Percentiles rank a stretch among this genome's conserved stretches.
phyloP scores from a whole-genome alignment of 2,888 invertebrate species.

The Stegophylla sp. region DNA sequence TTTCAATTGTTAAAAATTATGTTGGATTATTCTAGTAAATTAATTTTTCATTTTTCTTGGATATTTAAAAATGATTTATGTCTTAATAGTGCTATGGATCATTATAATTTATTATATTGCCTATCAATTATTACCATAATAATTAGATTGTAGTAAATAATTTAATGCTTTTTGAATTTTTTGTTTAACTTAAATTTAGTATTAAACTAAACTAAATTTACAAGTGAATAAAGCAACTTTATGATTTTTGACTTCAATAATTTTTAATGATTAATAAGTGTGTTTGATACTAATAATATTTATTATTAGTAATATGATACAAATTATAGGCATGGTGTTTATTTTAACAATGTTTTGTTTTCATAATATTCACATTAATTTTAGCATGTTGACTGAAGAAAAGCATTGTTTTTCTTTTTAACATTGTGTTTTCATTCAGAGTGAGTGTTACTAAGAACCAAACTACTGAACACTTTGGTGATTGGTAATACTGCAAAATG shows the following conservation, averaged over 20 bases:
- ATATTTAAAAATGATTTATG: background rate
- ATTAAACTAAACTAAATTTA: too few species aligned
- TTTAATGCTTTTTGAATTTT: too few species aligned
- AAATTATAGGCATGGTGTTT: constrained; percentile 47
- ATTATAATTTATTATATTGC: background rate
- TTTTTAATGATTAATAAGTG: background rate
- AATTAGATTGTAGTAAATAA: too few species aligned
- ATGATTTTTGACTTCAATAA: background rate
- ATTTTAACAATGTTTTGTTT: constrained; percentile 47
- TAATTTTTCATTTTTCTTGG: background rate
- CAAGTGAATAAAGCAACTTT: too few species aligned
- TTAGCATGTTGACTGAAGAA: constrained; percentile 41
- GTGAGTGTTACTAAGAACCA: constrained; percentile 52
- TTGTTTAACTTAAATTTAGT: too few species aligned
- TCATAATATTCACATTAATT: constrained; percentile 40
- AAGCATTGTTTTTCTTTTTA: constrained; percentile 19
- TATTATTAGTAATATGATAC: background rate
- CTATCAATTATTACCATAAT: too few species aligned
- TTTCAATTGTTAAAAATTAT: background rate
- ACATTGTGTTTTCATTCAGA: constrained; percentile 52
- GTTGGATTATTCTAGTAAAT: background rate
- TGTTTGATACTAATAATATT: constrained; percentile 26
- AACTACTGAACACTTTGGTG: constrained; percentile 48
- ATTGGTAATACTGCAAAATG: constrained; percentile 56
- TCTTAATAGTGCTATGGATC: background rate